Base-by-base conservation (phyloP, 2,113 vertebrate species). In the Prochilodus magdalenae region DNA sequence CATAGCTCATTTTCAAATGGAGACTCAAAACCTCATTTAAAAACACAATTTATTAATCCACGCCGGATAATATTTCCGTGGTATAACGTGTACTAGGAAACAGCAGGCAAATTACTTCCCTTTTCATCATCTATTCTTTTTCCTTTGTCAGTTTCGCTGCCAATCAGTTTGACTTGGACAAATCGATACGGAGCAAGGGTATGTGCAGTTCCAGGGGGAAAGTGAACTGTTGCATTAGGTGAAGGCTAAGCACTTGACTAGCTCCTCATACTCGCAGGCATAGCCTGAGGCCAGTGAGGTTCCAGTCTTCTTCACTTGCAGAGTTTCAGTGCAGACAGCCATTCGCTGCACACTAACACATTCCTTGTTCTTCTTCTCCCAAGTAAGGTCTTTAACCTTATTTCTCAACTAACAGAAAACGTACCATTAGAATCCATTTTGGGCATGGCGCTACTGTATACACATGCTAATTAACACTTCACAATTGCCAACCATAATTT, bases 241-340 rank as follows among this genome's bases (percentile, higher is more conserved):
- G 74, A 83, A 30, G 30, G 59, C 69, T 71, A 47, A 53, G 44
- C 62, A 76, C 57, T 47, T 27, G 67, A 82, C 77, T 69, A 69
- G 51, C 36, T 79, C 51, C 60, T 60, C 60, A 71, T 60, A 29
- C 22, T 76, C n/a, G 7, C 51, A 70, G 86, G 69, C 73, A 70
- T 60, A 6, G 83, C 81, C 86, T 15, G 79, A 77, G 80, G 83
- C 79, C 49, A 83, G 49, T 24, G 49, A 65, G 44, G 18, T 24
- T 77, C 69, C 67, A 62, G 57, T 80, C 57, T 51, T 49, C 60
- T 24, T 57, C 53, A 47, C 79, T 60, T 40, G 29, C 63, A 33
- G 36, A 53, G 75, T 65, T 75, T 75, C 53, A 57, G 33, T 47
- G 30, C 53, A 76, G 66, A 29, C 60, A 60, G 63, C 18, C n/a